Base-by-base conservation (phyloP, 1,140 invertebrate genomes). In the Luehdorfia chinensis region DNA sequence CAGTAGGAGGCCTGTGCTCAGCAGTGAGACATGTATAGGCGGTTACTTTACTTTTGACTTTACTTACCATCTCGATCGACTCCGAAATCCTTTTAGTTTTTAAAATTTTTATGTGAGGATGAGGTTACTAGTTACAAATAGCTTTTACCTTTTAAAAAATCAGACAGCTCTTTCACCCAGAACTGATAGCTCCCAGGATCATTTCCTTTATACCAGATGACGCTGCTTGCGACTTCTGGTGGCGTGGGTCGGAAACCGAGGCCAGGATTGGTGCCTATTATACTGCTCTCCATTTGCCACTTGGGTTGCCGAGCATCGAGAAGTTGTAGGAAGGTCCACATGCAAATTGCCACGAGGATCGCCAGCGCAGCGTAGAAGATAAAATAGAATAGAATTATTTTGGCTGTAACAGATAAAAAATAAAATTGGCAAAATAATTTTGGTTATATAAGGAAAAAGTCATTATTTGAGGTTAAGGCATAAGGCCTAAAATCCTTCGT, bases 221-320 rank as follows among this genome's bases (percentile, higher is more conserved):
- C 90, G 12, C 96, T 97, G 80, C 95, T 97, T 59, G 96, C 94
- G 32, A 97, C 93, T 75, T 97, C 95, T 36, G 94, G 92, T 2
- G 97, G 96, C 85, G 94, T 90, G 6, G 97, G 97, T 47, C 96
- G 89, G 84, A 97, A 98, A 50, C 96, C 97, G 36, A 98, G 88
- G 51, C 95, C 95, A 67, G 97, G 96, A 89, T 96, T 98, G 51
- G 92, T 95, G 60, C 96, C 96, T 55, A 98, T 96, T 47, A 97
- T 90, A 32, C 95, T 96, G 25, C 90, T 74, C 15, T 93, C 91
- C 31, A 95, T 81, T 66, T 93, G 91, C 91, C 95, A 96, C 75
- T 92, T 95, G 2, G 97, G 96, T 75, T 93, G 91, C 55, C 94
- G 90, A 3, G 93, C 91, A 84, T 98, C 96, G 55, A 98, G 77